Base-by-base conservation (phyloP, 2,797 vertebrate genomes). In the Premnoplex brunnescens region DNA sequence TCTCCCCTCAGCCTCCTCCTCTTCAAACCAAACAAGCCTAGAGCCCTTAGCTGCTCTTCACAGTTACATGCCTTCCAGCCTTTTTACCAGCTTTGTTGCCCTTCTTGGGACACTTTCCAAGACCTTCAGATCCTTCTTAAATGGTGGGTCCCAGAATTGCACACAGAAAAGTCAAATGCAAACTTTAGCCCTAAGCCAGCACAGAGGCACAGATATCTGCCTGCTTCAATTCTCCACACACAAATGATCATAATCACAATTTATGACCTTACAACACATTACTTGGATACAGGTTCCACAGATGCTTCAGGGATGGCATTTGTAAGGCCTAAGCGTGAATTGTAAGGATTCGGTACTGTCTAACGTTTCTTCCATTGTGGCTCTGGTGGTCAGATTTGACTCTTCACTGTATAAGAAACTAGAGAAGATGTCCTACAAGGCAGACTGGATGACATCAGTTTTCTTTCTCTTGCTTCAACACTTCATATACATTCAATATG, bases 401-500 rank as follows among this genome's bases (percentile, higher is more conserved):
- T 89, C 39, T 83, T 91, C 37, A 30, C 66, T 78, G 13, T 62
- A 17, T 16, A 83, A 55, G 73, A 66, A 85, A 78, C 22, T 26
- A 81, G 46, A 91, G 58, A 89, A 96, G 66, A 78, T 69, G 28
- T 77, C 46, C 24, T 68, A 41, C 49, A 72, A 54, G 37, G 52
- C 14, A 1, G 44, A 22, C 37, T 87, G 72, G 26, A 56, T 87
- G 83, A 77, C 83, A 69, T 88, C 58, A 69, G 30, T 92, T 88
- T 92, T 80, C 89, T 46, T 36, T 77, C 51, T 88, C 54, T 87
- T 77, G 10, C 60, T 93, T 95, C 36, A 74, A 48, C 19, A 30
- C 11, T 86, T 58, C 21, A 41, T 64, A 43, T 56, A 63, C 17
- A 34, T 93, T 80, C 18, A 34, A 20, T 37, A 37, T 26, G 85